Evolutionary conservation across 2,888 invertebrate species (phyloP), one percentile per base, ranked within the genome.

Genomic region (Keiferia lycopersicella): DNA sequence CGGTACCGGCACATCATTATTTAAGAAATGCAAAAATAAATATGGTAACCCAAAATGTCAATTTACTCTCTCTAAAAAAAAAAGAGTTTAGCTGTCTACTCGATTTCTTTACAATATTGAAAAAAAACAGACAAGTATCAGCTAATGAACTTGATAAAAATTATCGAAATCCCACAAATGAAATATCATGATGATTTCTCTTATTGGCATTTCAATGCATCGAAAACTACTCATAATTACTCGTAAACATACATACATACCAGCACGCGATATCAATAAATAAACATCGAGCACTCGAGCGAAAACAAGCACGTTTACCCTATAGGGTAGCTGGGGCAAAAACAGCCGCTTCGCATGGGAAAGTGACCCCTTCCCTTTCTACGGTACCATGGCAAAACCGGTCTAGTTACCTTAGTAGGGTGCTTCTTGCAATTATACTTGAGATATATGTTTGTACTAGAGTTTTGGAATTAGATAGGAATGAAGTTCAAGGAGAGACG

Each of bases 281-380:
- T 41, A 56, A 51, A 20, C 51, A 11, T 22, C 12, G 18, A 12
- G 11, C 18, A 63, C 34, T 59, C 26, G 38, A n/a, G 45, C 63
- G n/a, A 41, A 48, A 51, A 58, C 63, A 50, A 11, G 56, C 58
- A 7, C 50, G 30, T 14, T 30, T 16, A 50, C 63, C 48, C 50
- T 63, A 59, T 38, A 63, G 16, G 58, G 69, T 71, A 48, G 73
- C 73, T 66, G 68, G 70, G 71, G 77, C 75, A 82, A 83, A 83
- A 84, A 80, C 77, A 73, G 76, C 75, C 79, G 77, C 82, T 80
- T 76, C 77, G 75, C 77, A 76, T 83, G 87, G 77, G 86, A 87
- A 87, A 85, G 82, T 82, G 76, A 74, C 75, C 72, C 77, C 72
- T 77, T 82, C 81, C 80, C 79, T 84, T 83, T 84, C 78, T 75